phyloP scores from a whole-genome alignment of 1,140 invertebrate genomes.

The Gryon sp. region DNA sequence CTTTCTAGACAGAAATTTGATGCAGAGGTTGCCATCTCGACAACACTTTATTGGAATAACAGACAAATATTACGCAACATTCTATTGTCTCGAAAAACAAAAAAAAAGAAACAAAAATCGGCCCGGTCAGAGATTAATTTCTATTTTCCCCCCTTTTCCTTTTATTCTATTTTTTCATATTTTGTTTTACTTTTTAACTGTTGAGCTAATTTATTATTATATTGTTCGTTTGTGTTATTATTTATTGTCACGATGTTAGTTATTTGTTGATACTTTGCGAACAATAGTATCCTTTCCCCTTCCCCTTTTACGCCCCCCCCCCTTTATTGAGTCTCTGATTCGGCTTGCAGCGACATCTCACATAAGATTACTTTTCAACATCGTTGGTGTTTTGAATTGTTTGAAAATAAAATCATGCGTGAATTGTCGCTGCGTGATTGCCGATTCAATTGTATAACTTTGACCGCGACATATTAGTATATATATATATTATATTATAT shows the following conservation, averaged over 20 bases:
- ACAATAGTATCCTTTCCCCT: slow-evolving; percentile 34
- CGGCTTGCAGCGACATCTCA: not conserved
- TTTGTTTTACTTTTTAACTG: no score
- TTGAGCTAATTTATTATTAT: slow-evolving; percentile 47
- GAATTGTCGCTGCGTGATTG: not conserved
- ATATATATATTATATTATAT: no score
- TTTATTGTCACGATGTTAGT: slow-evolving; percentile 38
- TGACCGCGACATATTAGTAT: slow-evolving; percentile 17
- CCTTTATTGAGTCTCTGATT: no score
- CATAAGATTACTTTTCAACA: no score
- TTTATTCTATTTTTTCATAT: slow-evolving; percentile 39
- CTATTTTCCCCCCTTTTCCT: slow-evolving; percentile 24
- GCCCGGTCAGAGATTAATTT: slow-evolving; percentile 7
- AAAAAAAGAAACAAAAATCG: no score
- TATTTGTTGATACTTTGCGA: slow-evolving; percentile 52
- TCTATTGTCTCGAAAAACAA: no score
- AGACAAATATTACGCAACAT: no score
- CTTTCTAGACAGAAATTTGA: slow-evolving; percentile 2
- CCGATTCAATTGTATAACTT: not conserved
- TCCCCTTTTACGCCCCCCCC: no score
- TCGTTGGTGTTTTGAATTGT: slow-evolving; percentile 29
- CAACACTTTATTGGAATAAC: not conserved
- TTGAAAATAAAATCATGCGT: no score
- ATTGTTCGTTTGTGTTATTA: slow-evolving; percentile 57
- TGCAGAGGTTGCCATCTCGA: slow-evolving; percentile 1